Percentiles rank a stretch among this genome's conserved stretches.
These are phyloP conservation scores for Cyclura pinguis DNA, from an alignment of 2,797 vertebrate species.

Conservation along the genomic window DNA sequence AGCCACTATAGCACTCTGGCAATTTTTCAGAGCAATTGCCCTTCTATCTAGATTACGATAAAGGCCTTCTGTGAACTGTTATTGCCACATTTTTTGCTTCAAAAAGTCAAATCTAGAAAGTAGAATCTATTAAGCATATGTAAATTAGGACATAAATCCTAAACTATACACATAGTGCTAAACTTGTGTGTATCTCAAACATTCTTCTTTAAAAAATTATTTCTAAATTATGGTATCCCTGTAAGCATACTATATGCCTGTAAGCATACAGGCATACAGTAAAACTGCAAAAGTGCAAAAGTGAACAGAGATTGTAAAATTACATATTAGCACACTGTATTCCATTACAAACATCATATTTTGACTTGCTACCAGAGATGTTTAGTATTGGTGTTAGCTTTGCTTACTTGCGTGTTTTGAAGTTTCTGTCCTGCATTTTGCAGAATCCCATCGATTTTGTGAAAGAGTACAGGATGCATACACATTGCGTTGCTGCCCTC, in stretches of 20 bases:
- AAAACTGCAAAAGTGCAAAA: neutral
- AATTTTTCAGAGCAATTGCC: neutral
- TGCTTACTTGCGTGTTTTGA: neutral
- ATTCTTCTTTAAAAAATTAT: neutral
- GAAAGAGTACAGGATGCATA: slow-evolving; percentile 97
- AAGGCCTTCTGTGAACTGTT: neutral
- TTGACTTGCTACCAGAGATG: neutral
- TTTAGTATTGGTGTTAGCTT: slow-evolving; percentile 5
- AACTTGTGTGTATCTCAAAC: neutral
- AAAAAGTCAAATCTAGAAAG: neutral
- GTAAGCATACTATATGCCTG: neutral
- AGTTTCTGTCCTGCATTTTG: slow-evolving; percentile 52
- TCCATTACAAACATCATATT: neutral
- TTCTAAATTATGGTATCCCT: neutral
- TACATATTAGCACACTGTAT: neutral
- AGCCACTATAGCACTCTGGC: too few species aligned
- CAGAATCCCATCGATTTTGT: slow-evolving; percentile 98
- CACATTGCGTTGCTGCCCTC: slow-evolving; percentile 97
- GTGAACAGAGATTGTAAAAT: neutral
- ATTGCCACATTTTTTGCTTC: neutral
- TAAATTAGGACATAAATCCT: neutral
- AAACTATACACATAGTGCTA: neutral
- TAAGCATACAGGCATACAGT: neutral
- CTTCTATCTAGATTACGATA: neutral
- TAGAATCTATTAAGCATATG: neutral